Percentiles rank a stretch among this genome's conserved stretches.
Evolutionary conservation across 2,113 vertebrate species (phyloP).

Genomic region (Lepisosteus oculatus): DNA sequence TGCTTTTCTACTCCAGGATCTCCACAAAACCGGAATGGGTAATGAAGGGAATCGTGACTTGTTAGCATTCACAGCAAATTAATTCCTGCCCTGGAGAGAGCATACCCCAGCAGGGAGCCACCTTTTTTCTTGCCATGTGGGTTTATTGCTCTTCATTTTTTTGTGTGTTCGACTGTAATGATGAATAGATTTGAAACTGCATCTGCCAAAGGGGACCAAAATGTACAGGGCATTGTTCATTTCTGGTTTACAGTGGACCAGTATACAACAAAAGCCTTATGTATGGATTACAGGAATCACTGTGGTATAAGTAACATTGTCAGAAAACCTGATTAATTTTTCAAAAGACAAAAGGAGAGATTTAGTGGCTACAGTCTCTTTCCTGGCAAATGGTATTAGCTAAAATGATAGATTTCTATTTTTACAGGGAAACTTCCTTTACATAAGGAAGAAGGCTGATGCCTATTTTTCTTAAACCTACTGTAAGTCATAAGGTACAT

Average conservation of each 20-base stretch:
- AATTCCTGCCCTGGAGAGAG: constrained; percentile 40
- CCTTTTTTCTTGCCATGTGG: background rate
- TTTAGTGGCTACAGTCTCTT: background rate
- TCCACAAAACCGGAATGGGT: constrained; percentile 16
- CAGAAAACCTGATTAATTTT: background rate
- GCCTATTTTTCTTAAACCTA: no score
- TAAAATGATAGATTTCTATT: background rate
- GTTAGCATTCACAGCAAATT: constrained; percentile 43
- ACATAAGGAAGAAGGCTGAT: background rate
- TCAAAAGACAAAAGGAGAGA: background rate
- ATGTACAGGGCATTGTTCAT: background rate
- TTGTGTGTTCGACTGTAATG: background rate
- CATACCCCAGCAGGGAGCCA: constrained; percentile 40
- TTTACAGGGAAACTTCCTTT: background rate
- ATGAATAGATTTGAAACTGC: background rate
- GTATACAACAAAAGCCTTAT: background rate
- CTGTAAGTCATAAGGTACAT: no score
- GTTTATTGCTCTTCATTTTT: constrained; percentile 1
- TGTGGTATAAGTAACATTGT: background rate
- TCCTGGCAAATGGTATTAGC: background rate
- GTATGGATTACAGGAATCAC: background rate
- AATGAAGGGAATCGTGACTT: constrained; percentile 55
- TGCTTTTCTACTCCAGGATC: constrained; percentile 4
- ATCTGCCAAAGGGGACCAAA: background rate
- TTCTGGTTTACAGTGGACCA: background rate